Base-by-base conservation (phyloP, 2,888 invertebrate genomes). In the Reticulitermes lucifugus region DNA sequence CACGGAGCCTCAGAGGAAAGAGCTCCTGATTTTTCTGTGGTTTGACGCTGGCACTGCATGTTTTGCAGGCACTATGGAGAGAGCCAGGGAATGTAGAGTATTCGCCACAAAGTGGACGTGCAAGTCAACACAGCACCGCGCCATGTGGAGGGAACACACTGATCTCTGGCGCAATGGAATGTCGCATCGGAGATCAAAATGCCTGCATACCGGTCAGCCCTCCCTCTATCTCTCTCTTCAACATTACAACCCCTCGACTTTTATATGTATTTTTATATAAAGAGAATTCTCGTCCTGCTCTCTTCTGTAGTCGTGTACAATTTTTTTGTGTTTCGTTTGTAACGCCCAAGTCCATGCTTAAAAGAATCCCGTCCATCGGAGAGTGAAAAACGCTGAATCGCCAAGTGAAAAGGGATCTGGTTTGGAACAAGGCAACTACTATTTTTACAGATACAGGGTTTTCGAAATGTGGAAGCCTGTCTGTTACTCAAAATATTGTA, bases 171-270 rank as follows among this genome's bases (percentile, higher is more conserved):
- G 22, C 46, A 79, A 46, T 65, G 85, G 85, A 85, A 85, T 85
- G 85, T 85, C 85, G 84, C 83, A 83, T 85, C 85, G 59, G 43
- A 85, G 85, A 85, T 85, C 81, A 85, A 83, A 85, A 84, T 84
- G 80, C 84, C 84, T 84, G 84, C 83, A 70, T 84, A 79, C 83
- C 79, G 79, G 83, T 59, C 82, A 79, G 84, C 25, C 83, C 71
- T 59, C 55, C 73, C 79, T 35, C 77, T 25, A 3, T 41, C 77
- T 22, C 46, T 46, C 85, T 22, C 55, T 18, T 3, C 70, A 79
- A 14, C 60, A 7, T 46, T 41, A 25, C 51, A 59, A 14, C 71
- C 65, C 77, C 51, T 70, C 59, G 51, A 35, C 51, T 51, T 73
- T 79, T 79, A 46, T 77, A 77, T 46, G 41, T 46, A 77, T 77